Base-by-base conservation (phyloP, 2,888 invertebrate species). In the Phytoseiulus persimilis region DNA sequence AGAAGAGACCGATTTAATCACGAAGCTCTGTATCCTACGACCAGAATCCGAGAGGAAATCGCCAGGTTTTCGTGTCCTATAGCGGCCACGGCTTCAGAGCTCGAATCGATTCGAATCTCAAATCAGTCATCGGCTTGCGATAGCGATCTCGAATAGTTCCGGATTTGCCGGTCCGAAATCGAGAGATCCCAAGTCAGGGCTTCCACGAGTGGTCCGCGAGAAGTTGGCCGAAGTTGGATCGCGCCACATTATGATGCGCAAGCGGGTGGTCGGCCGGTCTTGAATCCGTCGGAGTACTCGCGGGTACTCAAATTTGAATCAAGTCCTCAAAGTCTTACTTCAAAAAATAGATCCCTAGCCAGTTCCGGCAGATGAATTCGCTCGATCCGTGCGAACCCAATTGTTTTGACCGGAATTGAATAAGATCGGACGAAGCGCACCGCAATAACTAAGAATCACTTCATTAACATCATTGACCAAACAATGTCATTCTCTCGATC, bases 1-100 rank as follows among this genome's bases (percentile, higher is more conserved):
- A 92, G 3, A 89, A 83, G 87, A 33, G 18, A 14, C 9, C 65
- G 65, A 65, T 65, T 28, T 11, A 39, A 6, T 39, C 39, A 39
- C 39, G 9, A 32, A 32, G 39, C 9, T 31, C 31, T 31, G 32
- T 87, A n/a, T 87, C 3, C 39, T n/a, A n/a, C n/a, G n/a, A n/a
- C n/a, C n/a, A n/a, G n/a, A n/a, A n/a, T n/a, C n/a, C n/a, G n/a
- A n/a, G n/a, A n/a, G n/a, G n/a, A n/a, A n/a, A n/a, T n/a, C n/a
- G n/a, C n/a, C n/a, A n/a, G n/a, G n/a, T n/a, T n/a, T n/a, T n/a
- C n/a, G n/a, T n/a, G n/a, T n/a, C n/a, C n/a, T n/a, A n/a, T n/a
- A n/a, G n/a, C n/a, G n/a, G n/a, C n/a, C n/a, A n/a, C 39, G 87
- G 87, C 33, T 33, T n/a, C 39, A 87, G 6, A 39, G 33, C 87